A percentile compares a stretch with the other conserved stretches of the same genome.
Conservation (phyloP, 2,113 vertebrate genomes). For the Gavialis gangeticus region DNA sequence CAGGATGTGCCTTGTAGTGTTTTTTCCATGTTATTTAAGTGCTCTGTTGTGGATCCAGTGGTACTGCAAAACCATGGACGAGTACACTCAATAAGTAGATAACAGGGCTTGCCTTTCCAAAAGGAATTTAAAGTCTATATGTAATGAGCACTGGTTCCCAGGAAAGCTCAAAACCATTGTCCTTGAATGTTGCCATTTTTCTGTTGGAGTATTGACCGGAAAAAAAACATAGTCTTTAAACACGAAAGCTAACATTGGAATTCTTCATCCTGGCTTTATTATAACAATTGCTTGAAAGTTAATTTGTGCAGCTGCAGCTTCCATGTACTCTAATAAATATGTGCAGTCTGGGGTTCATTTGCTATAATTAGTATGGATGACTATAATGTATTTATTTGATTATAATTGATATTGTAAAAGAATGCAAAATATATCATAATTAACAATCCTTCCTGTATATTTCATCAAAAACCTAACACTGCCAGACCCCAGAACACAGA, state of each 20-base stretch:
- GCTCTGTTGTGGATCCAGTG: neutral
- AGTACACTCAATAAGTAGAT: neutral
- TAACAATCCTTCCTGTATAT: slow-evolving; percentile 16
- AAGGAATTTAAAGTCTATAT: neutral
- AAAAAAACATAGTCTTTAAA: neutral
- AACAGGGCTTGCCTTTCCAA: neutral
- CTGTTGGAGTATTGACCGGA: neutral
- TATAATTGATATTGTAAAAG: slow-evolving; percentile 31
- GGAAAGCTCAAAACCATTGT: neutral
- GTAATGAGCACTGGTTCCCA: neutral
- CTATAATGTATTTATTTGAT: neutral
- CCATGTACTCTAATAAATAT: slow-evolving; percentile 20
- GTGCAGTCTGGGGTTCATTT: neutral
- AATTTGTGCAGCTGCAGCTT: neutral
- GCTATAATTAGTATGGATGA: neutral
- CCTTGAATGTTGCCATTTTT: neutral
- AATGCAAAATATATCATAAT: slow-evolving; percentile 28
- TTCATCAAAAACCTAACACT: slow-evolving; percentile 10
- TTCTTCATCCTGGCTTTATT: neutral
- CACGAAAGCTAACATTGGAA: neutral
- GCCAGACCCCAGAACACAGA: slow-evolving; percentile 12
- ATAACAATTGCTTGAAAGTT: neutral
- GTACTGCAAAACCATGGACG: neutral
- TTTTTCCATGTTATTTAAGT: neutral
- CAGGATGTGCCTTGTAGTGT: neutral